A percentile compares a stretch with the other conserved stretches of the same genome.
Conservation (phyloP, 30 jellyfish, hydroid and myxozoan species). For the Aurelia aurita region DNA sequence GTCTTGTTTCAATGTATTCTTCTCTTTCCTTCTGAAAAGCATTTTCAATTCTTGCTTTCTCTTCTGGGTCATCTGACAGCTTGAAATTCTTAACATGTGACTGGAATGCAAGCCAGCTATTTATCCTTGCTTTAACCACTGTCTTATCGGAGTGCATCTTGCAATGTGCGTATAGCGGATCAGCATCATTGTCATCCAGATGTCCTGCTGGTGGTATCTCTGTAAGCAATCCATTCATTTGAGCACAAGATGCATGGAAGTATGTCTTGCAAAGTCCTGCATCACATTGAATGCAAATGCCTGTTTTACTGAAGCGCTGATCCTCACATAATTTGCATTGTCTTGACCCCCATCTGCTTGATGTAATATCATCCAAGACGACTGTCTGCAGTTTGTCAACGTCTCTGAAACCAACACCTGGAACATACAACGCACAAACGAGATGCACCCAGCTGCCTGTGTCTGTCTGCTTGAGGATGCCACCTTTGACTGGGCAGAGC, state of each 20-base stretch:
- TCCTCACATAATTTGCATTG: conserved; percentile 89
- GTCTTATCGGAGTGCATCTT: conserved; percentile 86
- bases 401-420: conserved; percentile 92
- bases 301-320: conserved; percentile 86
- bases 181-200: conserved; percentile 79
- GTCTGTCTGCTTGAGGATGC: conserved; percentile 87
- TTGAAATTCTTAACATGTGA: conserved; percentile 64
- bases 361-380: conserved; percentile 83
- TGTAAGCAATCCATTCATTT: conserved; percentile 85
- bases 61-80: conserved; percentile 65
- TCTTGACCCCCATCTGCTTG: conserved; percentile 87
- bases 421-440: conserved; percentile 95
- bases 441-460: conserved; percentile 96
- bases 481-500: conserved; percentile 95
- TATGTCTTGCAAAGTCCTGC: conserved; percentile 92
- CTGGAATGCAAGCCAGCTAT: conserved; percentile 77
- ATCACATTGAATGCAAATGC: conserved; percentile 93
- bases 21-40: conserved; percentile 67
- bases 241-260: conserved; percentile 97
- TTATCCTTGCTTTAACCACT: conserved; percentile 54
- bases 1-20: conserved; percentile 63
- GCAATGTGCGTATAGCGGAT: conserved; percentile 95
- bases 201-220: conserved; percentile 91
- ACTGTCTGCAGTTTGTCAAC: conserved; percentile 84
- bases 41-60: conserved; percentile 53